Evolutionary conservation across 2,888 invertebrate genomes (phyloP).

Genomic region (Campoletis raptor): DNA sequence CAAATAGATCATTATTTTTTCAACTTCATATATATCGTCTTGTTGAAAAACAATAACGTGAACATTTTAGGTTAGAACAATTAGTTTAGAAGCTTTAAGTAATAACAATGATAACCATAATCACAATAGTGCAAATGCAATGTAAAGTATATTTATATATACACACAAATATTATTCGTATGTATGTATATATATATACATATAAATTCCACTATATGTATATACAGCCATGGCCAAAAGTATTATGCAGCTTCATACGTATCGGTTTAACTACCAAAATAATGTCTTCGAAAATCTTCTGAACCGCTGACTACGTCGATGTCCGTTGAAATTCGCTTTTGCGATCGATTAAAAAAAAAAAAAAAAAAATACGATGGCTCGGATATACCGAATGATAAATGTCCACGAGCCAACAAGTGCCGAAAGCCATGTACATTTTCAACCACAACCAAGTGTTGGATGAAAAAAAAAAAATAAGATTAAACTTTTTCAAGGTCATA

Average conservation of each 20-base stretch:
- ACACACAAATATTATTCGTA: not conserved
- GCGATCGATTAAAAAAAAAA: not conserved
- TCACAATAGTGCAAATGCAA: conserved; percentile 6
- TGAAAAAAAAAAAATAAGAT: not conserved
- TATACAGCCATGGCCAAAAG: not conserved
- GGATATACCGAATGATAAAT: not conserved
- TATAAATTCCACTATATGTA: not conserved
- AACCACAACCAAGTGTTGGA: not conserved
- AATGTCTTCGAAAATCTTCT: not conserved
- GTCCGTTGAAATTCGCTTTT: not conserved
- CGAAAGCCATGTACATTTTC: not conserved
- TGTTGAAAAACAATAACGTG: not conserved
- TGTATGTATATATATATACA: not conserved
- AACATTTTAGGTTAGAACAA: conserved; percentile 4
- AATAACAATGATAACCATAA: not conserved
- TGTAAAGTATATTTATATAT: conserved; percentile 15
- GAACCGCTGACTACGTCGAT: not conserved
- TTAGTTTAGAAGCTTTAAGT: conserved; percentile 12
- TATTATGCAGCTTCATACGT: not conserved
- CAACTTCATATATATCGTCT: conserved; percentile 50
- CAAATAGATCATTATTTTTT: conserved; percentile 68
- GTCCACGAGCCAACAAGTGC: not conserved
- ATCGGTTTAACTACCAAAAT: not conserved
- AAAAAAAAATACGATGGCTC: not conserved
- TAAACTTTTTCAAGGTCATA: not conserved